A percentile compares a stretch with the other conserved stretches of the same genome.
These are phyloP conservation scores for Antedon mediterranea DNA, from an alignment of 53 echinoderm and acorn worm genomes.

Conservation along the genomic window DNA sequence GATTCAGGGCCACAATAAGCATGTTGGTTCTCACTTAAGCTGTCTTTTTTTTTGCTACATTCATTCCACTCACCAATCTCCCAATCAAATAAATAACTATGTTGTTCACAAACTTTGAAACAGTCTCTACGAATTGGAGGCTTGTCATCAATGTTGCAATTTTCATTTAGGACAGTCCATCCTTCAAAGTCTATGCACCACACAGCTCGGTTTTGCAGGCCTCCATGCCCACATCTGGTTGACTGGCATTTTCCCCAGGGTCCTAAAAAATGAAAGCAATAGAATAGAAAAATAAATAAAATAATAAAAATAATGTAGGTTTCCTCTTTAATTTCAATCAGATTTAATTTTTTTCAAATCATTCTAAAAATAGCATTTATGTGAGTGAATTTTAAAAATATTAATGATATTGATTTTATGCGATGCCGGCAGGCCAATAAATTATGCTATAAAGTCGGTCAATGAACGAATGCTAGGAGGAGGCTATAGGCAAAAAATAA, in stretches of 20 bases:
- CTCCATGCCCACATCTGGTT: conserved; percentile 54
- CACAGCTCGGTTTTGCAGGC: conserved; percentile 40
- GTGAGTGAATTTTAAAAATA: no score
- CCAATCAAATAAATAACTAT: conserved; percentile 71
- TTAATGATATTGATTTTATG: no score
- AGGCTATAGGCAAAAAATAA: no score
- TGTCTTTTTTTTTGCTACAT: conserved; percentile 18
- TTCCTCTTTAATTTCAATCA: neutral
- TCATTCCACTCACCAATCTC: conserved; percentile 59
- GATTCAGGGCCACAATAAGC: conserved; percentile 56
- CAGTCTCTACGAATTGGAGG: conserved; percentile 54
- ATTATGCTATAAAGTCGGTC: no score
- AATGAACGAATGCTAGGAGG: no score
- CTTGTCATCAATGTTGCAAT: conserved; percentile 41
- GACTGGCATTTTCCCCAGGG: conserved; percentile 68
- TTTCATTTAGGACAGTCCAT: conserved; percentile 28
- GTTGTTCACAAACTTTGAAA: conserved; percentile 78
- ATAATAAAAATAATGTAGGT: neutral
- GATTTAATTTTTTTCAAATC: no score
- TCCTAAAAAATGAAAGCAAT: conserved; percentile 18
- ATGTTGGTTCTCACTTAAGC: conserved; percentile 1
- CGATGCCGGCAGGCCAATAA: no score
- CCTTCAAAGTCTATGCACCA: conserved; percentile 71
- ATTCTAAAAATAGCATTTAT: no score
- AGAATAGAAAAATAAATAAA: neutral